A percentile compares a stretch with the other conserved stretches of the same genome.
Evolutionary conservation across 2,888 invertebrate species (phyloP).

Genomic region (Eupithecia centaureata): DNA sequence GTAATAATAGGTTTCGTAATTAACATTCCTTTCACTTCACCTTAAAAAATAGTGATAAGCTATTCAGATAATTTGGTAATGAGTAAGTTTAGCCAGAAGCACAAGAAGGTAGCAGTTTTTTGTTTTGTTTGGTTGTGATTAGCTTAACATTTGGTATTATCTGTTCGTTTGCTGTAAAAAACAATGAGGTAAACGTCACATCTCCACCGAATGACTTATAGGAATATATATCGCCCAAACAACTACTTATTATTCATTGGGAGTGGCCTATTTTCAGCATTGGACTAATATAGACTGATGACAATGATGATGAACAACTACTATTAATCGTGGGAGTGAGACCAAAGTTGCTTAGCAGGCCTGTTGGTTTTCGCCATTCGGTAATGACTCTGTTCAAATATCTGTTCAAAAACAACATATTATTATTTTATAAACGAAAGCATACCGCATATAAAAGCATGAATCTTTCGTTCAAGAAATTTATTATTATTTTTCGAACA

Average conservation of each 20-base stretch:
- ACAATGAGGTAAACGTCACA: no score
- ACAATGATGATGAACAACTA: no score
- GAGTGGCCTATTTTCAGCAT: no score
- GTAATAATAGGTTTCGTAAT: slow-evolving; percentile 68
- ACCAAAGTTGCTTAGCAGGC: no score
- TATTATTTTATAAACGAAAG: no score
- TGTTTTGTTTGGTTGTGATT: neutral
- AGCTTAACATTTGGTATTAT: neutral
- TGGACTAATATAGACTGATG: no score
- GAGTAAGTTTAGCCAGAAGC: slow-evolving; percentile 32
- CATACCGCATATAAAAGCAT: neutral
- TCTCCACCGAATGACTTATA: no score
- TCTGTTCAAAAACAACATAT: neutral
- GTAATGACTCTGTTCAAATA: neutral
- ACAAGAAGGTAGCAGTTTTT: neutral
- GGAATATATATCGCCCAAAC: no score
- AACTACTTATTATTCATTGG: no score
- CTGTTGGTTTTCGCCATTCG: neutral
- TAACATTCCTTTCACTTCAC: slow-evolving; percentile 72
- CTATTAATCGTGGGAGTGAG: no score
- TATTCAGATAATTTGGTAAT: slow-evolving; percentile 46
- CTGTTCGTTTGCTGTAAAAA: neutral
- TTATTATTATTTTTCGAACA: neutral
- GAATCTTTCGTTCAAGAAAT: neutral
- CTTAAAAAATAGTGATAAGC: slow-evolving; percentile 39